Percentiles rank a stretch among this genome's conserved stretches.
phyloP scores from a whole-genome alignment of 2,888 invertebrate species.

The Hypsopygia costalis region DNA sequence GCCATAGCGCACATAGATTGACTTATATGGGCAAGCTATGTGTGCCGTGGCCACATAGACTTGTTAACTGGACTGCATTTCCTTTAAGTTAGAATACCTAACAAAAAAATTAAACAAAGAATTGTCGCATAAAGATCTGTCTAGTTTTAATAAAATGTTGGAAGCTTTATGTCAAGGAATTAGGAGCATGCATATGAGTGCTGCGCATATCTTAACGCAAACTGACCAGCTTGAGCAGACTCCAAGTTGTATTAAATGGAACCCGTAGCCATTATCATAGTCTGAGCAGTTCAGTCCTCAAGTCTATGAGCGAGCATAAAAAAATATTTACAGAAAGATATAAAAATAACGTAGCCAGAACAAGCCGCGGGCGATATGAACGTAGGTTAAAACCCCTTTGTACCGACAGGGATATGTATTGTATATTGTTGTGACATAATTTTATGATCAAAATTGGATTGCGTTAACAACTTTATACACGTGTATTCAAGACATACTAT shows the following conservation, averaged over 20 bases:
- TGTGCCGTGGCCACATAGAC: neutral
- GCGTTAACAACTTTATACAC: conserved; percentile 11
- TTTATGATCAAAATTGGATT: conserved; percentile 16
- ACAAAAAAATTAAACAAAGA: no score
- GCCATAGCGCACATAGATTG: neutral
- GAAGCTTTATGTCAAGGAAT: no score
- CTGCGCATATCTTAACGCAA: no score
- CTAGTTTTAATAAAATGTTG: no score
- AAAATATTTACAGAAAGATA: conserved; percentile 61
- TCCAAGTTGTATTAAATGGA: no score
- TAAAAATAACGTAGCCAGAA: conserved; percentile 44
- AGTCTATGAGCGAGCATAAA: conserved; percentile 16
- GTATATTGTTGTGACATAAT: conserved; percentile 38
- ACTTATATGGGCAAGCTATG: neutral
- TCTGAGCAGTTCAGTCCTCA: neutral
- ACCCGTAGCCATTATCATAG: no score
- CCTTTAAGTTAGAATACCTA: no score
- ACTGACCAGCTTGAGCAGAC: no score
- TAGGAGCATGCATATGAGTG: no score
- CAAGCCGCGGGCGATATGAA: conserved; percentile 59
- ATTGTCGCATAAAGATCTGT: no score
- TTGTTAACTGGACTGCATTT: neutral
- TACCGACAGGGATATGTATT: conserved; percentile 65
- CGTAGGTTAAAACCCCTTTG: conserved; percentile 51
- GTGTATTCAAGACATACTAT: neutral